A percentile compares a stretch with the other conserved stretches of the same genome.
Conservation (phyloP, 1,140 invertebrate genomes). For the Ceratosolen solmsi region DNA sequence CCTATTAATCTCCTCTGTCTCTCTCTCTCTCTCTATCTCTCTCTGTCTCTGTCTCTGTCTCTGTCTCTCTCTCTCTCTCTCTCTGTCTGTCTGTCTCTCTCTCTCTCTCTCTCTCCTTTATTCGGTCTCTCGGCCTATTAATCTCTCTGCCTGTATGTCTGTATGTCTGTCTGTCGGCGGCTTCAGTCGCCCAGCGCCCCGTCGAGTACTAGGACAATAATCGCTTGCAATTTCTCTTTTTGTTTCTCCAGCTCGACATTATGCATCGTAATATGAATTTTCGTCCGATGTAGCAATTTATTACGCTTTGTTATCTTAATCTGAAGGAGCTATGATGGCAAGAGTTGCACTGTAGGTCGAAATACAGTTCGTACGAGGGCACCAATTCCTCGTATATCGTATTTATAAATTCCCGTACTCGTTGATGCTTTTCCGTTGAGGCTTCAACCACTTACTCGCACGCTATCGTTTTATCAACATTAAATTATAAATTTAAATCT, state of each 20-base stretch:
- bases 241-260: background rate
- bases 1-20: too few species aligned
- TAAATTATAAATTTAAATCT: background rate
- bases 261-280: background rate
- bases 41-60: background rate
- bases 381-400: background rate
- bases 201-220: background rate
- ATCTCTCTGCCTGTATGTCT: too few species aligned
- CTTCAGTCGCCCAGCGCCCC: background rate
- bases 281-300: background rate
- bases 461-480: background rate
- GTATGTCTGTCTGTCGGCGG: too few species aligned
- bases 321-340: background rate
- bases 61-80: background rate
- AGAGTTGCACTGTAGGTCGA: background rate
- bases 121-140: background rate
- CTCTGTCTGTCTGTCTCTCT: too few species aligned
- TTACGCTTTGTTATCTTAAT: slow-evolving; percentile 1
- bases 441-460: background rate
- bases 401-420: background rate
- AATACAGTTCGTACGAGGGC: background rate
- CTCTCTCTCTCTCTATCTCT: too few species aligned
- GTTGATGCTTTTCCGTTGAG: background rate
- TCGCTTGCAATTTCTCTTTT: background rate
- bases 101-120: background rate